These are phyloP conservation scores for Lithobius niger DNA, from an alignment of 1,140 invertebrate genomes.

Conservation along the genomic window DNA sequence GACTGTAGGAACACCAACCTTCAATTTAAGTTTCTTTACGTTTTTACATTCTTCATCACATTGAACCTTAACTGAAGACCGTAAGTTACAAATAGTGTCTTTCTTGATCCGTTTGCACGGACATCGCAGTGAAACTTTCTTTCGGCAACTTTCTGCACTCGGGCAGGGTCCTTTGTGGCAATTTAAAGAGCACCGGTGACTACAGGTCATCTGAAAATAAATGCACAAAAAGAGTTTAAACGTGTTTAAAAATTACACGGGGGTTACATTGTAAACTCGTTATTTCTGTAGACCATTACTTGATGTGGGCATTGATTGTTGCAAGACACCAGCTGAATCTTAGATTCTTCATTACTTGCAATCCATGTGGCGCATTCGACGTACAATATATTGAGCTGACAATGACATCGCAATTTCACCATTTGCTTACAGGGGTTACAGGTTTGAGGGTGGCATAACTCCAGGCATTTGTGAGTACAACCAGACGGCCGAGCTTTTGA, in stretches of 20 bases:
- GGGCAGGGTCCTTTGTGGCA: conserved; percentile 67
- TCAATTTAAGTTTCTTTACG: neutral
- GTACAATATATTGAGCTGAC: conserved; percentile 55
- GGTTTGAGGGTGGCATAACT: conserved; percentile 52
- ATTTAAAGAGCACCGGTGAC: conserved; percentile 54
- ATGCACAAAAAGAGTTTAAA: conserved; percentile 6
- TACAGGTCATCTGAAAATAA: conserved; percentile 36
- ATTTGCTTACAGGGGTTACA: conserved; percentile 47
- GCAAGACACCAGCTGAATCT: conserved; percentile 48
- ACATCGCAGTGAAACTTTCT: conserved; percentile 65
- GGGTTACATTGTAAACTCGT: neutral
- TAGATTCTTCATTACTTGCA: conserved; percentile 33
- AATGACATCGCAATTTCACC: conserved; percentile 62
- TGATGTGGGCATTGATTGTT: conserved; percentile 72
- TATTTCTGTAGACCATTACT: conserved; percentile 37
- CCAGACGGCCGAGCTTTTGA: conserved; percentile 49
- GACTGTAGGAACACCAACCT: no score
- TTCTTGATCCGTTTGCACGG: conserved; percentile 61
- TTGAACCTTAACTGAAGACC: neutral
- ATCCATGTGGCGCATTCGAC: conserved; percentile 53
- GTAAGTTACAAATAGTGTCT: conserved; percentile 48
- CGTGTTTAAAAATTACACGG: conserved; percentile 4
- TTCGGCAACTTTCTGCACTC: conserved; percentile 50
- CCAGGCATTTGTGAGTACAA: conserved; percentile 61
- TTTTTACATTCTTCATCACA: conserved; percentile 6